phyloP scores from a whole-genome alignment of 1,140 invertebrate genomes.

The Pristionchus pacificus region DNA sequence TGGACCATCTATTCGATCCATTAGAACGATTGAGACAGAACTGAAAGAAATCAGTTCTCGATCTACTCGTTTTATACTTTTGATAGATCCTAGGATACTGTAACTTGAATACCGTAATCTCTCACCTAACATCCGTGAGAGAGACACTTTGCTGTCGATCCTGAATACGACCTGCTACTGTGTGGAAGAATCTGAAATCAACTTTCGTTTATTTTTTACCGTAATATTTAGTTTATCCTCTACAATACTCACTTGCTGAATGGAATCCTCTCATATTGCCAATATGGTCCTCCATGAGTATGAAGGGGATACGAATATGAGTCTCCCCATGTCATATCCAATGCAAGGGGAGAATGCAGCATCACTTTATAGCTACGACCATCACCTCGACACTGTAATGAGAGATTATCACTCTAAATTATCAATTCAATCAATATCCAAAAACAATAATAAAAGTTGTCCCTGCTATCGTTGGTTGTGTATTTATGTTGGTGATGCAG shows the following conservation, averaged over 20 bases:
- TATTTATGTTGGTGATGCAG: constrained; percentile 17
- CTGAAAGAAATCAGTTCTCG: too few species aligned
- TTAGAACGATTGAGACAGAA: constrained; percentile 47
- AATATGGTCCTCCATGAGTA: constrained; percentile 56
- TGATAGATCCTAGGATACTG: too few species aligned
- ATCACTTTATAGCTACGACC: constrained; percentile 54
- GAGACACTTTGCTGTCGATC: constrained; percentile 41
- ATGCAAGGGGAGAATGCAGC: constrained; percentile 42
- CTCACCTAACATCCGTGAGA: constrained; percentile 36
- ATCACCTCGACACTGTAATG: constrained; percentile 49
- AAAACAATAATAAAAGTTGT: neutral
- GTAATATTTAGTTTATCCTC: neutral
- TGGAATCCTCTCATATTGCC: constrained; percentile 55
- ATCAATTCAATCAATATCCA: neutral
- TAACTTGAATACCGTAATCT: neutral
- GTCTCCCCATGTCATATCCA: constrained; percentile 55
- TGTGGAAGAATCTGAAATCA: constrained; percentile 43
- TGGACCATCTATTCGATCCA: constrained; percentile 51
- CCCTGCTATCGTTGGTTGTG: neutral
- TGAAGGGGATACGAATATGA: constrained; percentile 49
- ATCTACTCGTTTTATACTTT: too few species aligned
- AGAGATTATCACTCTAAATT: neutral
- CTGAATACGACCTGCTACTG: constrained; percentile 47
- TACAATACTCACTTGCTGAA: constrained; percentile 38
- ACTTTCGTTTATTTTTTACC: neutral